phyloP scores from a whole-genome alignment of 2,888 invertebrate genomes.

The Tholera decimalis region DNA sequence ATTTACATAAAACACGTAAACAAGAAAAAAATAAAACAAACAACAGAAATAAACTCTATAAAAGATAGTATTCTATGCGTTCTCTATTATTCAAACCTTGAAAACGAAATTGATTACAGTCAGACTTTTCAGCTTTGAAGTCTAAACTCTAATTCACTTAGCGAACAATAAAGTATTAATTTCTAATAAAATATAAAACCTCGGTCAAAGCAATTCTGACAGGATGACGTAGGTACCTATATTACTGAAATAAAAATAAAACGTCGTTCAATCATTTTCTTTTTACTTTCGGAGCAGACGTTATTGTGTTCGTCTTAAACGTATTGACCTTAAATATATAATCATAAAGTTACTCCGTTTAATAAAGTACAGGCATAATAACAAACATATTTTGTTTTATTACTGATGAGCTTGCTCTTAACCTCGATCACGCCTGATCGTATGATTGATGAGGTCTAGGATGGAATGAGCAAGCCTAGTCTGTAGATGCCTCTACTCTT shows the following conservation, averaged over 20 bases:
- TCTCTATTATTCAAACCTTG: neutral
- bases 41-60: no score
- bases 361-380: no score
- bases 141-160: neutral
- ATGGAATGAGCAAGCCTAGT: no score
- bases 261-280: slow-evolving; percentile 47
- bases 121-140: neutral
- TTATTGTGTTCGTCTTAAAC: slow-evolving; percentile 26
- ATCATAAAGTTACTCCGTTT: no score
- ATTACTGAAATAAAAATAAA: slow-evolving; percentile 29
- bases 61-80: no score
- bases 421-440: no score
- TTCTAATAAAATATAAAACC: slow-evolving; percentile 4
- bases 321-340: neutral
- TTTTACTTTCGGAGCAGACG: slow-evolving; percentile 7
- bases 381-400: no score
- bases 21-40: no score
- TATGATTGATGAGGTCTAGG: no score
- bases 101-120: neutral
- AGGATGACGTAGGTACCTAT: slow-evolving; percentile 40
- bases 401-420: no score
- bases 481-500: no score
- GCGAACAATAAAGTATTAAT: slow-evolving; percentile 16
- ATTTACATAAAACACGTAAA: no score
- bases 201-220: slow-evolving; percentile 20